A percentile compares a stretch with the other conserved stretches of the same genome.
phyloP scores from a whole-genome alignment of 1,140 invertebrate genomes.

The Notospermus geniculatus region DNA sequence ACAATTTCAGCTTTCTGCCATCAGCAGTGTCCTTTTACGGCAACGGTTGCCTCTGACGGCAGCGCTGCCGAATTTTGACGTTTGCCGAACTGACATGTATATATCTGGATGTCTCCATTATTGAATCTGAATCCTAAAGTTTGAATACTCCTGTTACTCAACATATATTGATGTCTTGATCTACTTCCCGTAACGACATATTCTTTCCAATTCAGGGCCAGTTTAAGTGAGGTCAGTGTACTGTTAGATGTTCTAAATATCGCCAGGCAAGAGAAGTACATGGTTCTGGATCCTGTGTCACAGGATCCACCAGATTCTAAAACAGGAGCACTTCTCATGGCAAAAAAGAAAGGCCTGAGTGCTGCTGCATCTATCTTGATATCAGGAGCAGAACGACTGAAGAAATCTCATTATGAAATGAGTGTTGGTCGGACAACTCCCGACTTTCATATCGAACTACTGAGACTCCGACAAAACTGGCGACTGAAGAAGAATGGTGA shows the following conservation, averaged over 20 bases:
- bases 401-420: conserved; percentile 75
- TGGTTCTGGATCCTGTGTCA: conserved; percentile 89
- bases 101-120: too few species aligned
- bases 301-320: conserved; percentile 80
- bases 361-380: conserved; percentile 79
- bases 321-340: conserved; percentile 83
- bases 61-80: too few species aligned
- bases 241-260: conserved; percentile 87
- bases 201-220: too few species aligned
- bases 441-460: conserved; percentile 90
- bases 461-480: conserved; percentile 90
- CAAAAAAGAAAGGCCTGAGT: conserved; percentile 84
- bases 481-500: conserved; percentile 92
- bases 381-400: conserved; percentile 80
- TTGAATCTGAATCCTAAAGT: too few species aligned
- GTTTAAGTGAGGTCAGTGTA: conserved; percentile 89
- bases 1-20: too few species aligned
- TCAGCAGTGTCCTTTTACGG: too few species aligned
- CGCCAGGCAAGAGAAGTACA: conserved; percentile 88
- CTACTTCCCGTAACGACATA: too few species aligned
- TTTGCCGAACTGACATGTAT: too few species aligned
- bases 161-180: too few species aligned
- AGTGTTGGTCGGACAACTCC: conserved; percentile 63
- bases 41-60: too few species aligned
- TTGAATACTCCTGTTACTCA: too few species aligned